These are phyloP conservation scores for Corbicula japonica DNA, from an alignment of 2,888 invertebrate genomes.

Conservation along the genomic window DNA sequence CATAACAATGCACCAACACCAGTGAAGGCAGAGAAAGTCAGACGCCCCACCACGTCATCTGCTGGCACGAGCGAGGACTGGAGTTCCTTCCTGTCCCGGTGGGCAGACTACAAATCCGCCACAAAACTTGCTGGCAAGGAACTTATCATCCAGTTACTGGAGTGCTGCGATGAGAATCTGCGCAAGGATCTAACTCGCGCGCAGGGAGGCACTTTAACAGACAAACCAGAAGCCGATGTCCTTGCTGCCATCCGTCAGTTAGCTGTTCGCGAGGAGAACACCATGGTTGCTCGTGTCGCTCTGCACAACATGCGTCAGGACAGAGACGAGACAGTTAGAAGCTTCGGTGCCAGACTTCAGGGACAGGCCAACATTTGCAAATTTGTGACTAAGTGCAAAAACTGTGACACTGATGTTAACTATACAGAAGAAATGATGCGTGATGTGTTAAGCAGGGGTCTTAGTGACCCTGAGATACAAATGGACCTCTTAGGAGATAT, in stretches of 20 bases:
- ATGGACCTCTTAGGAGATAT: slow-evolving; percentile 51
- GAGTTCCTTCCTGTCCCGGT: slow-evolving; percentile 55
- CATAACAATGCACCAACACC: not conserved
- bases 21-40: slow-evolving; percentile 33
- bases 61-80: slow-evolving; percentile 50
- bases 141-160: slow-evolving; percentile 57
- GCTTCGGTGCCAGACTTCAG: too few relatives aligned
- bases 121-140: slow-evolving; percentile 58
- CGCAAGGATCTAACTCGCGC: too few relatives aligned
- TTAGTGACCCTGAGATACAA: slow-evolving; percentile 52
- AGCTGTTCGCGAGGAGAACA: too few relatives aligned
- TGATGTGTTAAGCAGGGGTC: slow-evolving; percentile 42
- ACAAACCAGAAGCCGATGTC: slow-evolving; percentile 46
- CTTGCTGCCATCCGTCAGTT: slow-evolving; percentile 42
- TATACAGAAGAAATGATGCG: slow-evolving; percentile 55
- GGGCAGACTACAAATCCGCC: too few relatives aligned
- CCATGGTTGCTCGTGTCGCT: too few relatives aligned
- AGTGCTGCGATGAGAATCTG: too few relatives aligned
- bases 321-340: too few relatives aligned
- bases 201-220: too few relatives aligned
- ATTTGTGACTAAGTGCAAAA: too few relatives aligned
- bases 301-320: too few relatives aligned
- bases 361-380: too few relatives aligned
- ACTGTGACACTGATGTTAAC: slow-evolving; percentile 34
- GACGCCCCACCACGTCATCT: slow-evolving; percentile 30